These are phyloP conservation scores for Sarcophaga caerulescens DNA, from an alignment of 2,888 invertebrate species.

Conservation along the genomic window DNA sequence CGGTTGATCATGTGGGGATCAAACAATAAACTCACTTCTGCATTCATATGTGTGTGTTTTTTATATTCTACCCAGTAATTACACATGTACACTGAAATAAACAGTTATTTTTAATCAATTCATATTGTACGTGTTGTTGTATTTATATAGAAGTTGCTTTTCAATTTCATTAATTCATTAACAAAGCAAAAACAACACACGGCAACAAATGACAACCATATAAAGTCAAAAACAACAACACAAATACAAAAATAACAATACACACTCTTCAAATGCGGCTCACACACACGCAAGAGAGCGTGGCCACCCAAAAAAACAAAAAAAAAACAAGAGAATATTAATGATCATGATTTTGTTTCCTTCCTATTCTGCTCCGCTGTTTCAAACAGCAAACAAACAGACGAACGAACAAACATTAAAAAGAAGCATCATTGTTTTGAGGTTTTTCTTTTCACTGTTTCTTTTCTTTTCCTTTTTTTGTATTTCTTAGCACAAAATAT, in stretches of 20 bases:
- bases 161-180: constrained; percentile 49
- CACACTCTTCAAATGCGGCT: background rate
- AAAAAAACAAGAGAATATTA: constrained; percentile 27
- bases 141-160: constrained; percentile 32
- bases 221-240: constrained; percentile 38
- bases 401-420: constrained; percentile 33
- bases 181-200: constrained; percentile 33
- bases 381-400: constrained; percentile 43
- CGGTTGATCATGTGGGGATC: constrained; percentile 47
- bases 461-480: background rate
- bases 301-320: background rate
- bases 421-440: constrained; percentile 29
- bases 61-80: background rate
- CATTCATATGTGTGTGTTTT: background rate
- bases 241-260: no score
- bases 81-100: background rate
- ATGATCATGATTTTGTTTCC: constrained; percentile 4
- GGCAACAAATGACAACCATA: constrained; percentile 45
- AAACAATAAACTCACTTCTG: background rate
- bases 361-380: background rate
- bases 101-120: constrained; percentile 60
- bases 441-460: constrained; percentile 18
- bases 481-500: constrained; percentile 38
- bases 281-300: constrained; percentile 16
- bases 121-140: constrained; percentile 41